Conservation (phyloP, 2,888 invertebrate genomes). For the Tortrix viridana region DNA sequence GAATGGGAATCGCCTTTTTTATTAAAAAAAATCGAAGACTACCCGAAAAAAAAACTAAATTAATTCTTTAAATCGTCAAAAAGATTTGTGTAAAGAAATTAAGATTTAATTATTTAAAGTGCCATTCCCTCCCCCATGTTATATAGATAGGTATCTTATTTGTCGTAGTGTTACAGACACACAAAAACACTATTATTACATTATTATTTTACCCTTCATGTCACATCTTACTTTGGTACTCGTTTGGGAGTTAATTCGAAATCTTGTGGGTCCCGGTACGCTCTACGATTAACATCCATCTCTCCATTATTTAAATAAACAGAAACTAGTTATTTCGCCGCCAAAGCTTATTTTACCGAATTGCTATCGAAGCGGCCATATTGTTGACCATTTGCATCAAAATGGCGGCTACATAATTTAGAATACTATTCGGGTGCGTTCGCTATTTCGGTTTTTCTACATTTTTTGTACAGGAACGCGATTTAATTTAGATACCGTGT, state of each 20-base stretch:
- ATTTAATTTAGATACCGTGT: conserved; percentile 52
- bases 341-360: conserved; percentile 25
- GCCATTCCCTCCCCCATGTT: conserved; percentile 51
- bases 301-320: conserved; percentile 25
- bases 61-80: neutral
- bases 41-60: neutral
- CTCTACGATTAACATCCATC: conserved; percentile 50
- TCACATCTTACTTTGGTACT: conserved; percentile 47
- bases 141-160: conserved; percentile 59
- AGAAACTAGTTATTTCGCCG: conserved; percentile 32
- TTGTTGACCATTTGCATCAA: conserved; percentile 42
- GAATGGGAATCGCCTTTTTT: conserved; percentile 51
- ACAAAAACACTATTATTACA: conserved; percentile 55
- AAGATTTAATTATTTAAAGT: conserved; percentile 39
- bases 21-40: neutral
- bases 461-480: conserved; percentile 41
- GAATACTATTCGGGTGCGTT: conserved; percentile 42
- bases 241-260: conserved; percentile 50
- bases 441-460: conserved; percentile 41
- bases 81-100: neutral
- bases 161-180: conserved; percentile 69
- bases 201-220: conserved; percentile 42
- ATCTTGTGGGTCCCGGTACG: conserved; percentile 68
- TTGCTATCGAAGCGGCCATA: conserved; percentile 47
- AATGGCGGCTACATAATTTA: conserved; percentile 38